Evolutionary conservation across 2,888 invertebrate species (phyloP), one percentile per base, ranked within the genome.

Genomic region (Branchinecta sandiegonensis): DNA sequence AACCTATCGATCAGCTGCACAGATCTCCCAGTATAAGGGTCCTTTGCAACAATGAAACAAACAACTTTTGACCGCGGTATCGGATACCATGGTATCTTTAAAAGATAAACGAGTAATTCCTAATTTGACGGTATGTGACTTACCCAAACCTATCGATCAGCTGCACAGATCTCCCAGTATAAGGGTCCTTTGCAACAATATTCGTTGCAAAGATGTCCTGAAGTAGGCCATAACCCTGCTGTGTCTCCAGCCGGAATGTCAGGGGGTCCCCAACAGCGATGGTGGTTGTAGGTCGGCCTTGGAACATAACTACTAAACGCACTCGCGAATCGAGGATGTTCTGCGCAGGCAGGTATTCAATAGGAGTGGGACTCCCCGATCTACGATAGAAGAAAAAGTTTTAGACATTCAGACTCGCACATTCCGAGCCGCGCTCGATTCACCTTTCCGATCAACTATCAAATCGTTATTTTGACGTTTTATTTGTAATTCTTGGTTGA

Each of bases 141-240:
- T 81, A 91, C 91, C 93, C 93, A 74, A 87, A 87, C 79, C 90
- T 81, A 78, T 93, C 93, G 72, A 93, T 93, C 0, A 93, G 81
- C 75, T 91, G 91, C 66, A 93, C 91, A 37, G 90, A 90, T 76
- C 92, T 81, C 70, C 92, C 92, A 0, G 92, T 89, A 76, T 93
- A 93, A 1, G 93, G 93, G 82, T 94, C 93, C 75, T 92, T 83
- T 1, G 93, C 93, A 12, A 93, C 88, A 2, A 94, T 93, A 77
- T 93, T 92, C 0, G 91, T 92, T 0, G 93, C 93, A 76, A 94
- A 94, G 72, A 94, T 92, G 74, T 94, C 93, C 0, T 88, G 88
- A 0, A 86, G 86, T 73, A 91, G 90, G 76, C 89, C 90, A 74
- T 89, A 89, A 71, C 92, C 91, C 74, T 91, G 90, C 78, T 91